A percentile compares a stretch with the other conserved stretches of the same genome.
Conservation (phyloP, 2,888 invertebrate genomes). For the Lepidochrysops patricia region DNA sequence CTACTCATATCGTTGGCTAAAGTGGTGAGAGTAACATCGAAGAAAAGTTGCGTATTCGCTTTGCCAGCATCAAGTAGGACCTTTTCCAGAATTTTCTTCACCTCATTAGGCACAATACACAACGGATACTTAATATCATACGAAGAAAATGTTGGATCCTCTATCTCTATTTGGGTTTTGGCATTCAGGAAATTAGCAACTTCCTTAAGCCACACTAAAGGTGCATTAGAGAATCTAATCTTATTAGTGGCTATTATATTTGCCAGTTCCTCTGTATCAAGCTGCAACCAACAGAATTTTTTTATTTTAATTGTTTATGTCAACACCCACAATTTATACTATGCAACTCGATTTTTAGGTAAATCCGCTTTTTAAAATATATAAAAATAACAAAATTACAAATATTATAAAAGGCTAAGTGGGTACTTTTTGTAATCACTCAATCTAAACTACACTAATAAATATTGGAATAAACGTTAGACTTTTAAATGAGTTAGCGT, state of each 20-base stretch:
- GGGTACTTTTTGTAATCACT: too few species aligned
- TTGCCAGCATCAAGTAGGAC: slow-evolving; percentile 76
- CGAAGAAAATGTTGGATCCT: slow-evolving; percentile 75
- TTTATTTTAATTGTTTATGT: neutral
- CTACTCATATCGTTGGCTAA: slow-evolving; percentile 83
- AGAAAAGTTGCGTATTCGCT: slow-evolving; percentile 79
- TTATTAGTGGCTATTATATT: slow-evolving; percentile 71
- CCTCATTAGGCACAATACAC: slow-evolving; percentile 59
- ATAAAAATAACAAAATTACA: too few species aligned
- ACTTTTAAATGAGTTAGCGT: neutral
- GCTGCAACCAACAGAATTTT: slow-evolving; percentile 53
- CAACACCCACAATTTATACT: too few species aligned
- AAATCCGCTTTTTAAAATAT: too few species aligned
- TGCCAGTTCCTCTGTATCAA: slow-evolving; percentile 74
- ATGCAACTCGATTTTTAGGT: too few species aligned
- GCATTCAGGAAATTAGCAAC: slow-evolving; percentile 78
- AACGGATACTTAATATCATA: slow-evolving; percentile 75
- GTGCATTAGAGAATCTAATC: slow-evolving; percentile 80
- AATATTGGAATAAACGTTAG: neutral
- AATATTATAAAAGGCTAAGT: too few species aligned
- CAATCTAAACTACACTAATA: too few species aligned
- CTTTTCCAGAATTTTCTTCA: slow-evolving; percentile 56
- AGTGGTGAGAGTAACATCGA: slow-evolving; percentile 79
- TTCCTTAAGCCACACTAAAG: slow-evolving; percentile 80
- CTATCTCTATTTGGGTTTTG: slow-evolving; percentile 76